phyloP scores from a whole-genome alignment of 2,888 invertebrate species.

The Graphium colonna region DNA sequence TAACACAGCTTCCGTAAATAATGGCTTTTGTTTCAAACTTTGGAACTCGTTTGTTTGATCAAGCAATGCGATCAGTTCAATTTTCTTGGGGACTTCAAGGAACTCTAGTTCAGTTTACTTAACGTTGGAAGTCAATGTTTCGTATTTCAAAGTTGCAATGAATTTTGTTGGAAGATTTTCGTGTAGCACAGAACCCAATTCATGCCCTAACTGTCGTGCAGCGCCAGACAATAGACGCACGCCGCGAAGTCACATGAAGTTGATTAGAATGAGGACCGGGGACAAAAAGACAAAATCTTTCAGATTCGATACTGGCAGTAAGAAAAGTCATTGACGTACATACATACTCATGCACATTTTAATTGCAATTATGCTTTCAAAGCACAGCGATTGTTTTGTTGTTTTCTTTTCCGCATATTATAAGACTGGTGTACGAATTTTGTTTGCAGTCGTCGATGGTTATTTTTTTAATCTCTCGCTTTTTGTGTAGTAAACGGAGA shows the following conservation, averaged over 20 bases:
- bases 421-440: background rate
- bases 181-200: constrained; percentile 31
- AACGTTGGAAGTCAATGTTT: too few species aligned
- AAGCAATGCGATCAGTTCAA: too few species aligned
- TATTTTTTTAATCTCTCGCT: constrained; percentile 5
- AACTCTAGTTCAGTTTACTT: too few species aligned
- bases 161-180: constrained; percentile 1
- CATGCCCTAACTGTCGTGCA: constrained; percentile 54
- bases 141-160: too few species aligned
- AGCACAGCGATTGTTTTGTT: constrained; percentile 10
- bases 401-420: background rate
- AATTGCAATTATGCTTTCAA: constrained; percentile 13
- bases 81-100: too few species aligned
- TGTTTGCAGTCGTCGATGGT: constrained; percentile 6
- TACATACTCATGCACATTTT: constrained; percentile 26
- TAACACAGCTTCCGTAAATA: too few species aligned
- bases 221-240: constrained; percentile 66
- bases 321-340: constrained; percentile 42
- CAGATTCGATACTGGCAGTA: constrained; percentile 83
- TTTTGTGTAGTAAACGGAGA: background rate
- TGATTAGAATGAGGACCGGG: constrained; percentile 82
- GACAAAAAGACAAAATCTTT: constrained; percentile 79
- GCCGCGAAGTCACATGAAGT: constrained; percentile 82
- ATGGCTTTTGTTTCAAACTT: too few species aligned
- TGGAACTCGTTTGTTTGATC: too few species aligned